A percentile compares a stretch with the other conserved stretches of the same genome.
Evolutionary conservation across 2,113 vertebrate genomes (phyloP).

Genomic region (Rhinoderma darwinii): DNA sequence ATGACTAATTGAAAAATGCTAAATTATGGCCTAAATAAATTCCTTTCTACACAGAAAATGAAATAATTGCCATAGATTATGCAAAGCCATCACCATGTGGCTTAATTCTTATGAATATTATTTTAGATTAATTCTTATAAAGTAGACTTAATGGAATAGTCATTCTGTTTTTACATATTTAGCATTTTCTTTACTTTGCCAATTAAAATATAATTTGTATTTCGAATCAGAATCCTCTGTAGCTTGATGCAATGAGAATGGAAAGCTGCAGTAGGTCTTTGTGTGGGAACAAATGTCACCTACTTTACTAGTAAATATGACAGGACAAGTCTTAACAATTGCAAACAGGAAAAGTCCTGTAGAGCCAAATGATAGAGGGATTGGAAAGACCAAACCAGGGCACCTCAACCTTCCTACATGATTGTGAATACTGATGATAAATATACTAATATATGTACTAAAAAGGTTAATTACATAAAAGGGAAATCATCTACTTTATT

Average conservation of each 20-base stretch:
- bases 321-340: not conserved
- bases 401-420: conserved; percentile 8
- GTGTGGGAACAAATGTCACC: not conserved
- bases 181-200: not conserved
- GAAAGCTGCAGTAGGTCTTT: not conserved
- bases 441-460: not conserved
- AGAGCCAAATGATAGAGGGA: not conserved
- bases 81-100: conserved; percentile 35
- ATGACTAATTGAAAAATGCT: conserved; percentile 39
- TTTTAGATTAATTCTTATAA: conserved; percentile 27
- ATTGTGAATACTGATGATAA: not conserved
- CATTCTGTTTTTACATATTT: conserved; percentile 23
- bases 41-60: conserved; percentile 27
- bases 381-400: not conserved
- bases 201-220: conserved; percentile 40
- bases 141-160: conserved; percentile 40
- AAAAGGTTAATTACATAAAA: not conserved
- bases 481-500: not conserved
- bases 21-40: conserved; percentile 38
- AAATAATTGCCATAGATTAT: conserved; percentile 48
- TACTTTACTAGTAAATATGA: conserved; percentile 1
- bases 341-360: not conserved
- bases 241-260: not conserved
- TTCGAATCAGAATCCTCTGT: conserved; percentile 9
- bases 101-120: conserved; percentile 25